Conservation (phyloP, 2,113 vertebrate genomes). For the Anhinga anhinga region DNA sequence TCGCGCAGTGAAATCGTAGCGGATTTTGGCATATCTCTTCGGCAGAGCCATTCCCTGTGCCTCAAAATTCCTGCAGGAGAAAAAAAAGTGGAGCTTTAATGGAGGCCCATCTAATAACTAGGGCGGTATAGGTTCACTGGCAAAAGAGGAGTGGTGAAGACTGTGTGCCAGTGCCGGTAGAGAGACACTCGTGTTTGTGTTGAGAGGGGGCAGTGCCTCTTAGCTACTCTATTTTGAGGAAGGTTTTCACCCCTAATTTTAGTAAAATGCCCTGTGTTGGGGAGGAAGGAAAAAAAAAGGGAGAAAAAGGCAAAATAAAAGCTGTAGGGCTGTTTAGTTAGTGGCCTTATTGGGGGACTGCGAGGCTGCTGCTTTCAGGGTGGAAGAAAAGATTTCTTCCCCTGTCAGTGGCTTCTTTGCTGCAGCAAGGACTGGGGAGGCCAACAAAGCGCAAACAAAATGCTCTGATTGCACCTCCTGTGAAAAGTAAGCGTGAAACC, state of each 20-base stretch:
- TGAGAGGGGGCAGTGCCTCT: neutral
- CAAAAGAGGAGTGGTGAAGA: neutral
- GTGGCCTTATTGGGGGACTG: neutral
- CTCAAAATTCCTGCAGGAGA: conserved; percentile 76
- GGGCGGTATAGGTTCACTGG: neutral
- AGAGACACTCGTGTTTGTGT: no score
- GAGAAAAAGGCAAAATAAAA: neutral
- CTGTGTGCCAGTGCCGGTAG: neutral
- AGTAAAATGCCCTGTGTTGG: neutral
- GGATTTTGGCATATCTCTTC: conserved; percentile 86
- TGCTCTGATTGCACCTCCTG: neutral
- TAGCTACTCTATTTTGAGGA: neutral
- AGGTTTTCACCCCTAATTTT: neutral
- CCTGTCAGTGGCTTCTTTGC: neutral
- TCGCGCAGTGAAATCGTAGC: conserved; percentile 90
- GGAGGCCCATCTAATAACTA: neutral
- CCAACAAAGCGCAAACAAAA: neutral
- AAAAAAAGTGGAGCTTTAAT: neutral
- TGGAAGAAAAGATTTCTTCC: neutral
- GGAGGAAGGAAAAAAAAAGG: no score
- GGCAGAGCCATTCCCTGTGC: conserved; percentile 50
- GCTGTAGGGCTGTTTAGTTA: neutral
- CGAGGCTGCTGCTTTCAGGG: neutral
- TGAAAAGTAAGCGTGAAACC: neutral
- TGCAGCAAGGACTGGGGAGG: neutral